Conservation (phyloP, 2,797 vertebrate species). For the Parauchenoglanis ngamensis region DNA sequence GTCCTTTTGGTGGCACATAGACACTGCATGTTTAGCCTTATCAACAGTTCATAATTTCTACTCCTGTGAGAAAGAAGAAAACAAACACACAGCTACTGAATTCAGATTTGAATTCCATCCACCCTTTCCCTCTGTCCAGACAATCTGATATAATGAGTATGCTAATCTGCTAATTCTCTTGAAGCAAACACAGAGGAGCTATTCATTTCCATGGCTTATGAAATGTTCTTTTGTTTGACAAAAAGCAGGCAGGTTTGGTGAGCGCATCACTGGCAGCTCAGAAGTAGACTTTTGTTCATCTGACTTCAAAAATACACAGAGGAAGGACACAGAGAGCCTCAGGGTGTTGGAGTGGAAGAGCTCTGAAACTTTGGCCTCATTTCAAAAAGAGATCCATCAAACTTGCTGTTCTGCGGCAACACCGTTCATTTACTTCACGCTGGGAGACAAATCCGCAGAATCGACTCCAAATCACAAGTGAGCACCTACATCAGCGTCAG, state of each 20-base stretch:
- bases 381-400: not conserved
- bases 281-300: slow-evolving; percentile 6
- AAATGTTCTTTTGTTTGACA: slow-evolving; percentile 8
- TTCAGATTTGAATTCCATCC: slow-evolving; percentile 33
- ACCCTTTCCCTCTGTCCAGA: slow-evolving; percentile 15
- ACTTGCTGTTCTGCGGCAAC: slow-evolving; percentile 4
- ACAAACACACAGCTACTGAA: slow-evolving; percentile 19
- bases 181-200: not conserved
- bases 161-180: slow-evolving; percentile 29
- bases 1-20: not conserved
- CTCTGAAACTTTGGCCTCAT: not conserved
- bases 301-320: not conserved
- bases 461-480: not conserved
- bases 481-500: not conserved
- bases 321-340: not conserved
- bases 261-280: not conserved
- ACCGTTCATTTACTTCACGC: slow-evolving; percentile 6
- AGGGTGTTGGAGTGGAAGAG: not conserved
- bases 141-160: slow-evolving; percentile 11
- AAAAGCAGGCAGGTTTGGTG: not conserved
- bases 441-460: slow-evolving; percentile 9
- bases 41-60: slow-evolving; percentile 52
- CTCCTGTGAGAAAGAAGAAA: slow-evolving; percentile 39
- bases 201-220: slow-evolving; percentile 20
- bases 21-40: slow-evolving; percentile 29